phyloP scores from a whole-genome alignment of 2,113 vertebrate species.

The Saguinus midas region DNA sequence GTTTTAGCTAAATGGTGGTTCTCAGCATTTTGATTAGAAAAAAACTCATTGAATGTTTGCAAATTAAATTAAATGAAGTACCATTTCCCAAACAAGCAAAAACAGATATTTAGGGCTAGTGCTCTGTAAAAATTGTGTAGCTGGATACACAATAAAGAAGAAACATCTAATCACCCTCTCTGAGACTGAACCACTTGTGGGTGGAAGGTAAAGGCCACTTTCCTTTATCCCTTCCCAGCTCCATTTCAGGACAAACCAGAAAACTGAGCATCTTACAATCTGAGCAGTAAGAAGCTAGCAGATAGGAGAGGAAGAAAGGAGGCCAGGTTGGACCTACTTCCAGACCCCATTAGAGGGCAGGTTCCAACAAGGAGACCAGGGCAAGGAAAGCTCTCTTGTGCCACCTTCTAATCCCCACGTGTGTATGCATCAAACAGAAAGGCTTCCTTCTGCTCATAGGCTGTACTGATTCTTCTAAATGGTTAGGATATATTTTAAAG shows the following conservation, averaged over 20 bases:
- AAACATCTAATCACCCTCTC: background rate
- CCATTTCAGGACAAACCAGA: background rate
- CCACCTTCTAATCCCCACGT: background rate
- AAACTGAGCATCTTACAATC: background rate
- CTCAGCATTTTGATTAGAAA: background rate
- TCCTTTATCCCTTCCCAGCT: background rate
- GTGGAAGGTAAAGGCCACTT: background rate
- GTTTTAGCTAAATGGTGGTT: background rate
- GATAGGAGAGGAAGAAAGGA: background rate
- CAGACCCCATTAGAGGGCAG: accelerated
- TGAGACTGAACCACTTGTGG: background rate
- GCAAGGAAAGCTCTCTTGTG: background rate
- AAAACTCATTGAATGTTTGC: background rate
- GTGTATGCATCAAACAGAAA: background rate
- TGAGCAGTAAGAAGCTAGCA: background rate
- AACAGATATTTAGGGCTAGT: background rate
- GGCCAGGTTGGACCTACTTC: accelerated
- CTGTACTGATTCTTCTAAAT: background rate
- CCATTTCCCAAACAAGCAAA: background rate
- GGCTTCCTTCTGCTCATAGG: background rate
- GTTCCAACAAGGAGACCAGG: accelerated
- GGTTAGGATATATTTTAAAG: background rate
- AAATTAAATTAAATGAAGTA: background rate
- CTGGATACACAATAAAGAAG: background rate
- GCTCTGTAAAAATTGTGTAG: background rate